Conservation (phyloP, 2,888 invertebrate species). For the Eristalis tenax region DNA sequence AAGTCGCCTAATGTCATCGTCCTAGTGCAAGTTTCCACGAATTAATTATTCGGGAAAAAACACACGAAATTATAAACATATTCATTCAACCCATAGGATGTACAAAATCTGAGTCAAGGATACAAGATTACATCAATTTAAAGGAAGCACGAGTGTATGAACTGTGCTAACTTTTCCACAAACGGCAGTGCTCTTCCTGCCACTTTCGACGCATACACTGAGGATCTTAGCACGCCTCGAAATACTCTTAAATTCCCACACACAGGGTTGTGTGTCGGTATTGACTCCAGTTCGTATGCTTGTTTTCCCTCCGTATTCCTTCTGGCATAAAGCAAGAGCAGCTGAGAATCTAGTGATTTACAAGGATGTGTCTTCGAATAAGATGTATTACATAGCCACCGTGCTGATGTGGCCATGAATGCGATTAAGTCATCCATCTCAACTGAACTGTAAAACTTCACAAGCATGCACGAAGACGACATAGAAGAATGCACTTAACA, state of each 20-base stretch:
- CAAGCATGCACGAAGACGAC: conserved; percentile 61
- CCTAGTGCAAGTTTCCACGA: conserved; percentile 42
- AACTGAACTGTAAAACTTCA: conserved; percentile 71
- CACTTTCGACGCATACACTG: conserved; percentile 42
- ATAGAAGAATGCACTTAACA: conserved; percentile 70
- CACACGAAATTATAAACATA: conserved; percentile 56
- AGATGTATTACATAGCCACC: conserved; percentile 46
- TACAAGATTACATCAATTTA: conserved; percentile 70
- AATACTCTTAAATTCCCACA: conserved; percentile 51
- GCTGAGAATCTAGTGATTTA: conserved; percentile 54
- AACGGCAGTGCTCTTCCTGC: conserved; percentile 22
- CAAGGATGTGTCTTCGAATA: conserved; percentile 54
- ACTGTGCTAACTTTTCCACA: conserved; percentile 17
- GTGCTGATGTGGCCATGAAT: conserved; percentile 67
- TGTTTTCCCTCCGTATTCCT: conserved; percentile 20
- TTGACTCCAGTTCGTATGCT: conserved; percentile 41
- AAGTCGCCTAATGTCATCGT: conserved; percentile 27
- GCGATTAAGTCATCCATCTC: conserved; percentile 72
- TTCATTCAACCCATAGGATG: conserved; percentile 42
- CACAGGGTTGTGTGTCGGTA: conserved; percentile 55
- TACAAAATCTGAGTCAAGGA: conserved; percentile 70
- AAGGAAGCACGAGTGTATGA: conserved; percentile 46
- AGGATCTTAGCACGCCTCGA: conserved; percentile 60
- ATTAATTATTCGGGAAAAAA: conserved; percentile 48
- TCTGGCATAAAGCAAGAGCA: background rate